Evolutionary conservation across 2,888 invertebrate genomes (phyloP), one percentile per base, ranked within the genome.

Genomic region (Nomada lathburiana): DNA sequence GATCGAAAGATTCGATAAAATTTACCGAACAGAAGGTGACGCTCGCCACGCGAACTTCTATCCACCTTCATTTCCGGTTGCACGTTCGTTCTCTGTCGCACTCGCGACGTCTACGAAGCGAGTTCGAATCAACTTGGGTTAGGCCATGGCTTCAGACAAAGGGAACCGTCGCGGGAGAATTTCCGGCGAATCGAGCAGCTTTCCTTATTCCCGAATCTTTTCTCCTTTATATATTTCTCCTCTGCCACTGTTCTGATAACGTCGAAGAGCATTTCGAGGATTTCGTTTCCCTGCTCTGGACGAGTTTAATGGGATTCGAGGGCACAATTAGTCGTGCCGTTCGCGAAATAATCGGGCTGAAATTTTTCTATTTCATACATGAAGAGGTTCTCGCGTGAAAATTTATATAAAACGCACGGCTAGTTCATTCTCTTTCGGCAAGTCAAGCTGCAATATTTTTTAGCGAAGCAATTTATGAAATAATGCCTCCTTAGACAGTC

Each of bases 1-100:
- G 83, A 85, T 85, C 72, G 83, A 68, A 59, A 76, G 84, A 80
- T 72, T 79, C 74, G 80, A 86, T 84, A 81, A 80, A 86, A 82
- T 76, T 82, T 76, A 74, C 84, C 69, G 63, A 71, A 70, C 65
- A 62, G 83, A 75, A 74, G 59, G 76, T 81, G 78, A 71, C 74
- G 70, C 84, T 88, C 87, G 84, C 85, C 81, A 57, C 79, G 75
- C 71, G 59, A 80, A 76, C 57, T 84, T 79, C 79, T 69, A 79
- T 52, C 67, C 53, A 74, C 73, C 79, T 85, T 88, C 84, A 82
- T 86, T 87, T 83, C 83, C 76, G 75, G 70, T 36, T 59, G 63
- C 23, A 42, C 67, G 50, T 60, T 76, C 65, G 42, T 44, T 55
- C 57, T 47, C 26, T 16, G 47, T 16, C 47, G 72, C 69, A 52